Base-by-base conservation (phyloP, 2,888 invertebrate genomes). In the Cybosia mesomella region DNA sequence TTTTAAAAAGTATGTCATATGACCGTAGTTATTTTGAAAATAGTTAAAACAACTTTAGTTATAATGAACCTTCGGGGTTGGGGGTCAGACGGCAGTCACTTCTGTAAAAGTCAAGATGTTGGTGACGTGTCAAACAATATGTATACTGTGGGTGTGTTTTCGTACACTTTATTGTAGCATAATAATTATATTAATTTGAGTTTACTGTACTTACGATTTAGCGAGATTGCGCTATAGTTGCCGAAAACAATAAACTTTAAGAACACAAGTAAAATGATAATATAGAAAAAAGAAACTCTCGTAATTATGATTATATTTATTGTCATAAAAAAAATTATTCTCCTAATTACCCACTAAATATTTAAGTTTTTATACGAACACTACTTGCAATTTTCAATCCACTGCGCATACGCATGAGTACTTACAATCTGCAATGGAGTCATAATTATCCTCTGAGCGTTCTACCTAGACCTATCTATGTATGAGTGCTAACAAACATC, bases 341-440 rank as follows among this genome's bases (percentile, higher is more conserved):
- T 24, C 10, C 24, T 39, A 36, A 39, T 39, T 39, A 39, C 22
- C 10, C 39, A 59, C 36, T 59, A 59, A 59, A 59, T 59, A 59
- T 59, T 39, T 59, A 59, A 24, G 24, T 39, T 24, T 22, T 39
- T 59, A 59, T 39, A 24, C 39, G 22, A 59, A 22, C n/a, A 34
- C 34, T 34, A 21, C 58, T 58, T 58, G 21, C 10, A 7, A 10
- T 34, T 34, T 5, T 28, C 2, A 28, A 28, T 28, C 28, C 28
- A 49, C 49, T 49, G 49, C 49, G n/a, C 5, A 49, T 49, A n/a
- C 18, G n/a, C 49, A 49, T 49, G 9, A 4, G 39, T 39, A 36
- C 13, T 0, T 36, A 39, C 18, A 3, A n/a, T n/a, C 49, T 49
- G n/a, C n/a, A 49, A 49, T n/a, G 34, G 2, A 10, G 9, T 28